Percentiles rank a stretch among this genome's conserved stretches.
phyloP scores from a whole-genome alignment of 2,113 vertebrate species.

The Nerophis ophidion region DNA sequence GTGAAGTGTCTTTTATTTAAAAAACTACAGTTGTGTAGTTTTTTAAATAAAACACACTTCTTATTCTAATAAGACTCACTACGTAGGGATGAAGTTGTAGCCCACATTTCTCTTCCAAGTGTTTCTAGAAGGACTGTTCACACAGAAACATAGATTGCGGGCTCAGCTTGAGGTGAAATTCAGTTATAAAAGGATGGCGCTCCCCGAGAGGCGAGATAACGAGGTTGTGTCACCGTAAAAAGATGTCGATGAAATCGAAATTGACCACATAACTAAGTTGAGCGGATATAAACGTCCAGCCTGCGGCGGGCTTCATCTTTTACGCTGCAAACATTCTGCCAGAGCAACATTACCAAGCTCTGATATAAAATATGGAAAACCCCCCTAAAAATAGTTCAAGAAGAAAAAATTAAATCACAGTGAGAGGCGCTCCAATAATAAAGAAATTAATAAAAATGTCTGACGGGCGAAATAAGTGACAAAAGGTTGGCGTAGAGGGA shows the following conservation, averaged over 20 bases:
- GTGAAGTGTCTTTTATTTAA: too few relatives aligned
- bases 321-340: slow-evolving; percentile 5
- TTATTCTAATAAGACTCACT: too few relatives aligned
- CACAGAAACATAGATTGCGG: background rate
- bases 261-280: slow-evolving; percentile 1
- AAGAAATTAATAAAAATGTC: slow-evolving; percentile 4
- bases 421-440: slow-evolving; percentile 5
- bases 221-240: background rate
- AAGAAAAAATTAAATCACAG: slow-evolving; percentile 7
- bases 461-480: slow-evolving; percentile 25
- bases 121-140: too few relatives aligned
- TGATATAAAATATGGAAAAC: slow-evolving; percentile 10
- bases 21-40: too few relatives aligned
- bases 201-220: background rate
- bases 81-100: too few relatives aligned
- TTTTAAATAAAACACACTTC: too few relatives aligned
- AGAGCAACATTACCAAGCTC: slow-evolving; percentile 17
- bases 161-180: background rate
- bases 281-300: slow-evolving; percentile 15
- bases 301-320: slow-evolving; percentile 10
- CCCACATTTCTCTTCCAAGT: too few relatives aligned
- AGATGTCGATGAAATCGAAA: slow-evolving; percentile 16
- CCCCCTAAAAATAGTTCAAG: slow-evolving; percentile 15
- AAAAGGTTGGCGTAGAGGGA: slow-evolving; percentile 3
- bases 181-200: background rate